Percentiles rank a stretch among this genome's conserved stretches.
These are phyloP conservation scores for Acanthosepion pharaonis DNA, from an alignment of 2,888 invertebrate genomes.

Conservation along the genomic window DNA sequence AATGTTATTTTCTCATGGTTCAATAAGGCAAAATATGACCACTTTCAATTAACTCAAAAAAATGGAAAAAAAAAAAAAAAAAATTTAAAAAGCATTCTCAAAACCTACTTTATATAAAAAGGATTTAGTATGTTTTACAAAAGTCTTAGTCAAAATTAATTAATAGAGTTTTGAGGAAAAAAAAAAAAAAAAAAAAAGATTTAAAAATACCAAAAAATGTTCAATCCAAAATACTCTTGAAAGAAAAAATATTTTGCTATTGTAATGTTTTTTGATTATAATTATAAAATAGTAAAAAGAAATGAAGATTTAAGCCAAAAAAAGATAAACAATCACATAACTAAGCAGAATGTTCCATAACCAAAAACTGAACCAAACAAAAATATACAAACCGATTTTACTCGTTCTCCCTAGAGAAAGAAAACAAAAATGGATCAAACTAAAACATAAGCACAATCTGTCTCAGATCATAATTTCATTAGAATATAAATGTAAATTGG, in stretches of 20 bases:
- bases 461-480: conserved; percentile 33
- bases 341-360: conserved; percentile 33
- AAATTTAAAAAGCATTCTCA: too few relatives aligned
- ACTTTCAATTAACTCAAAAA: too few relatives aligned
- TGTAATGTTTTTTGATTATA: background rate
- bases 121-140: too few relatives aligned
- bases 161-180: too few relatives aligned
- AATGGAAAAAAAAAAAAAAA: too few relatives aligned
- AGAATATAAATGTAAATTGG: background rate
- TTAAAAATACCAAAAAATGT: background rate
- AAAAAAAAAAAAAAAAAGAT: background rate
- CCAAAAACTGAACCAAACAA: conserved; percentile 33
- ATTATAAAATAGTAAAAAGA: background rate
- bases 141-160: too few relatives aligned
- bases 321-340: background rate
- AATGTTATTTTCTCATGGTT: background rate
- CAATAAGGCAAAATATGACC: background rate
- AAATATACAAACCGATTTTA: conserved; percentile 33
- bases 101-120: too few relatives aligned
- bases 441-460: background rate
- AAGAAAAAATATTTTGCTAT: background rate
- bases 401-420: conserved; percentile 33
- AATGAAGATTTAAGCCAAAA: background rate
- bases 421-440: background rate
- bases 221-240: background rate